Evolutionary conservation across 2,888 invertebrate species (phyloP).

Genomic region (Drosophila acutilabella): DNA sequence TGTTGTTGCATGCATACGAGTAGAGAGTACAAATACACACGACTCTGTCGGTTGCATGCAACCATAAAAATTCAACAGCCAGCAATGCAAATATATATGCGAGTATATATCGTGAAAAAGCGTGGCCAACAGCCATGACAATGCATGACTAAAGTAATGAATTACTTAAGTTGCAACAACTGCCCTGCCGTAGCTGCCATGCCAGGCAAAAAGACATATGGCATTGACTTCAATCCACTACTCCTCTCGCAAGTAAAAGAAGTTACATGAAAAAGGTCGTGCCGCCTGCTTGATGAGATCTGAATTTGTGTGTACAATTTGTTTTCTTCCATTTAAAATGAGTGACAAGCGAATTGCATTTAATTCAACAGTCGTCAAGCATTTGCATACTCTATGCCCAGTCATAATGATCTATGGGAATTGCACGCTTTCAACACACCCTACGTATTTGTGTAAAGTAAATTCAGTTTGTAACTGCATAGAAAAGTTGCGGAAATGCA

Average conservation of each 20-base stretch:
- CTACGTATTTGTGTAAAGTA: background rate
- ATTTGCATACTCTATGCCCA: conserved; percentile 33
- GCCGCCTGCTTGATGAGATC: conserved; percentile 58
- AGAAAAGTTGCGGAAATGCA: background rate
- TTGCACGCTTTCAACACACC: conserved; percentile 2
- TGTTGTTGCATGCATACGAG: conserved; percentile 33
- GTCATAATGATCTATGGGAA: conserved; percentile 26
- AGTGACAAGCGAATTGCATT: conserved; percentile 65
- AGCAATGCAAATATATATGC: conserved; percentile 48
- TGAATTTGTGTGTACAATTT: conserved; percentile 58
- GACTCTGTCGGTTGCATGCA: conserved; percentile 36
- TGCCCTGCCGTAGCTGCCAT: conserved; percentile 37
- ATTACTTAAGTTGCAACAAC: conserved; percentile 67
- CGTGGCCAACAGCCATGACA: conserved; percentile 76
- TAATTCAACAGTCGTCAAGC: conserved; percentile 34
- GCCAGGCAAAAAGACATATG: conserved; percentile 60
- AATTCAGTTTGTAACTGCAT: conserved; percentile 3
- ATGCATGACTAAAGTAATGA: conserved; percentile 80
- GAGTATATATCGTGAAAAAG: conserved; percentile 54
- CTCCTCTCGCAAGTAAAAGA: background rate
- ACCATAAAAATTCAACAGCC: conserved; percentile 70
- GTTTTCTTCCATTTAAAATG: conserved; percentile 70
- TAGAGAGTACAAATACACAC: conserved; percentile 5
- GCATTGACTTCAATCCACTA: conserved; percentile 30
- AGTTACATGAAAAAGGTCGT: conserved; percentile 69